Conservation (phyloP, 2,113 vertebrate genomes). For the Varanus komodoensis region DNA sequence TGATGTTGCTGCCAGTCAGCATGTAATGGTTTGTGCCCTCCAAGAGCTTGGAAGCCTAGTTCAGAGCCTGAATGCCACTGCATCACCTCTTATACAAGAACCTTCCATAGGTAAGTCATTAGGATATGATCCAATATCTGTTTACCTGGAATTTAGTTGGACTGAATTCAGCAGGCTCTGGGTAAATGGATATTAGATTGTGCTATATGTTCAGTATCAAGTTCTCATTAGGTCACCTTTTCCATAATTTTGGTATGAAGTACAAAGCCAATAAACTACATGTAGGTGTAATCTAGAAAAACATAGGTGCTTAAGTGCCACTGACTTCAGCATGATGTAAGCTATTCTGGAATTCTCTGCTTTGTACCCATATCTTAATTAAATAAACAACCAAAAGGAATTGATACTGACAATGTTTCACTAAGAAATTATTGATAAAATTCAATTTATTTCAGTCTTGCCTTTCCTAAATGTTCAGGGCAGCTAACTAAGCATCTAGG, state of each 20-base stretch:
- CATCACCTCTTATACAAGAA: slow-evolving; percentile 96
- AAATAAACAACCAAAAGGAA: not conserved
- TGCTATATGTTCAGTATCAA: not conserved
- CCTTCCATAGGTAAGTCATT: slow-evolving; percentile 88
- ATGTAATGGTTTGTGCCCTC: slow-evolving; percentile 98
- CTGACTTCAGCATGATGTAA: not conserved
- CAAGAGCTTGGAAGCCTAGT: slow-evolving; percentile 97
- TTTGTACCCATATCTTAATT: not conserved
- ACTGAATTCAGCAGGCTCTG: not conserved
- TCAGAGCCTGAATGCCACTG: slow-evolving; percentile 94
- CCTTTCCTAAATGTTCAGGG: not conserved
- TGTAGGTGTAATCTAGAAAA: not conserved
- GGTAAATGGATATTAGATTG: not conserved
- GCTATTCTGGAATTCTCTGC: not conserved
- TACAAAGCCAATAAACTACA: not conserved
- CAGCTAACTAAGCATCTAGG: not conserved
- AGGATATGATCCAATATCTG: not conserved
- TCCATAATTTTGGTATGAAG: not conserved
- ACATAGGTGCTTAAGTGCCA: not conserved
- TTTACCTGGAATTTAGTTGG: not conserved
- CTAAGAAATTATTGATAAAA: not conserved
- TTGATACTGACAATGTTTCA: not conserved
- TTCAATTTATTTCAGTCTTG: not conserved
- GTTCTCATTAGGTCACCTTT: not conserved
- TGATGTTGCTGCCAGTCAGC: slow-evolving; percentile 96